These are phyloP conservation scores for Drosophila quadrilineata DNA, from an alignment of 1,140 invertebrate species.

Conservation along the genomic window DNA sequence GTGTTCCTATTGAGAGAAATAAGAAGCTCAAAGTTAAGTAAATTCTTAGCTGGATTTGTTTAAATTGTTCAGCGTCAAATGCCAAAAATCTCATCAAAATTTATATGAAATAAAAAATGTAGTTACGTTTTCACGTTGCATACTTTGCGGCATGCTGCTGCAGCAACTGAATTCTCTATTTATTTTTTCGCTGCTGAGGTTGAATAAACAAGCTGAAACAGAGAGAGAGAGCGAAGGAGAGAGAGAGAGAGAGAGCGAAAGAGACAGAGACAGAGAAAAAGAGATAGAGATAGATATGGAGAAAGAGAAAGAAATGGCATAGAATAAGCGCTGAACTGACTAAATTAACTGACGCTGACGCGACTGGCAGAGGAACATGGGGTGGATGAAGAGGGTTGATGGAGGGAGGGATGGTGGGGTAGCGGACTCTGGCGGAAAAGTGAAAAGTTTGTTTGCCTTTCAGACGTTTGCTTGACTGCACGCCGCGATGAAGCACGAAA, in stretches of 20 bases:
- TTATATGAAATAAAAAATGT: constrained; percentile 52
- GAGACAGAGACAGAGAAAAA: background rate
- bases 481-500: background rate
- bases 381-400: no score
- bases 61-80: no score
- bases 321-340: constrained; percentile 57
- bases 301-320: no score
- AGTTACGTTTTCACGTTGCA: constrained; percentile 31
- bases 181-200: constrained; percentile 1
- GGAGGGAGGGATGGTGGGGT: no score
- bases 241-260: background rate
- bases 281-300: background rate
- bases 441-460: constrained; percentile 69
- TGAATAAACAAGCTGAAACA: background rate
- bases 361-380: no score
- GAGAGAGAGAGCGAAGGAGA: background rate
- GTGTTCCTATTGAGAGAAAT: no score
- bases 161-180: constrained; percentile 37
- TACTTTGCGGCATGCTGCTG: constrained; percentile 36
- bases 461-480: constrained; percentile 53
- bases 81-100: no score
- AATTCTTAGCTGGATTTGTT: constrained; percentile 64
- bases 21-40: constrained; percentile 27
- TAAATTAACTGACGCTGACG: constrained; percentile 68
- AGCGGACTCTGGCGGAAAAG: no score